Evolutionary conservation across 2,113 vertebrate genomes (phyloP).

Genomic region (Pampusana beccarii): DNA sequence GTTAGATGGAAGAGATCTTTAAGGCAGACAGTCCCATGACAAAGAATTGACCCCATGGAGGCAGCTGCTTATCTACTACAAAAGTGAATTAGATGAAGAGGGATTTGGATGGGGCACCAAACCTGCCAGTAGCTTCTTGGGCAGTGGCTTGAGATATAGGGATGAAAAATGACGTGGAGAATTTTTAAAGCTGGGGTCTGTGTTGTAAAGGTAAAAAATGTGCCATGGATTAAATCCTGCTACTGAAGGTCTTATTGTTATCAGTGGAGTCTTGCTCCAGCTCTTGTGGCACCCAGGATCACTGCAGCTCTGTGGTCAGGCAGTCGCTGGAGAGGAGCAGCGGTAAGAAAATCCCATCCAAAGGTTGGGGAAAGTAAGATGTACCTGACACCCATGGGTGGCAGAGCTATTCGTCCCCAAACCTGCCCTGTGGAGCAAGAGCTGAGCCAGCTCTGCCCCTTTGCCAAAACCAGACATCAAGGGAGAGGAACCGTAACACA

Average conservation of each 20-base stretch:
- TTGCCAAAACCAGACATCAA: not conserved
- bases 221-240: not conserved
- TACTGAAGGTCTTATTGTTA: not conserved
- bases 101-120: not conserved
- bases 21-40: not conserved
- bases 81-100: not conserved
- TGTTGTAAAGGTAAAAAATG: not conserved
- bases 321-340: not conserved
- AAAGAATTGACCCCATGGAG: not conserved
- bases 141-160: rapidly evolving
- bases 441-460: not conserved
- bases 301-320: not conserved
- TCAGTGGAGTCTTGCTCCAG: not conserved
- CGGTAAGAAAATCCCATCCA: not conserved
- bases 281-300: not conserved
- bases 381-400: not conserved
- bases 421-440: not conserved
- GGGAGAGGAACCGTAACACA: not conserved
- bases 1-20: not conserved
- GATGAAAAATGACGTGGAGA: not conserved
- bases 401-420: not conserved
- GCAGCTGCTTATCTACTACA: not conserved
- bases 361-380: not conserved
- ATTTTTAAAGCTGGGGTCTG: not conserved
- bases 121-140: not conserved